Base-by-base conservation (phyloP, 2,797 vertebrate species). In the Rhinatrema bivittatum region DNA sequence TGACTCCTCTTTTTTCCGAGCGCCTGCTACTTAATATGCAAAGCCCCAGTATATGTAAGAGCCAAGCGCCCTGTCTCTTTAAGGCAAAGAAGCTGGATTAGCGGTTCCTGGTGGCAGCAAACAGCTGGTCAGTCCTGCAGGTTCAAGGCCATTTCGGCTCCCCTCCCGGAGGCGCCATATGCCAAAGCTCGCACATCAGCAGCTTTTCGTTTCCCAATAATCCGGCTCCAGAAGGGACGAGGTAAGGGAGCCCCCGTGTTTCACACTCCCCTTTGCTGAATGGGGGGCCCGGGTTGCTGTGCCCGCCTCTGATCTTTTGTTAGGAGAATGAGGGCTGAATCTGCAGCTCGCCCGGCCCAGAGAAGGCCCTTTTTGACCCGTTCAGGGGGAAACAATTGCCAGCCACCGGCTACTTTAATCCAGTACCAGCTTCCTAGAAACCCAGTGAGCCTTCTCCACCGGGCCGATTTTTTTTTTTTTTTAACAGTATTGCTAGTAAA, bases 91-190 rank as follows among this genome's bases (percentile, higher is more conserved):
- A 48, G 60, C 61, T 56, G n/a, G 57, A 69, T 67, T 65, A 63
- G 66, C 62, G 41, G 53, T 52, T 67, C 36, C 14, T 32, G 51
- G 60, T 55, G 46, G 70, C 64, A 63, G 60, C 55, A 56, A 63
- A 55, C 78, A 68, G 72, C 72, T 68, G 73, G 67, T 35, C 50
- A 53, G 39, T 53, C 52, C 57, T 21, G 57, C 70, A 56, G 62
- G 72, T 74, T 79, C 74, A 73, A 77, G 74, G 72, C 79, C 71
- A 46, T 54, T 48, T 50, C 42, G 43, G 45, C 50, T 63, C 50
- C 44, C 51, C 70, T 66, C 39, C 59, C 25, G 44, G 24, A 68
- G 69, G 56, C 59, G 56, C 74, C 78, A 70, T 70, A 78, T 74
- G 72, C 59, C 69, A 61, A 60, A 64, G 56, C 60, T 62, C 50